phyloP scores from a whole-genome alignment of 2,888 invertebrate genomes.

The Iselma pallidipennis region DNA sequence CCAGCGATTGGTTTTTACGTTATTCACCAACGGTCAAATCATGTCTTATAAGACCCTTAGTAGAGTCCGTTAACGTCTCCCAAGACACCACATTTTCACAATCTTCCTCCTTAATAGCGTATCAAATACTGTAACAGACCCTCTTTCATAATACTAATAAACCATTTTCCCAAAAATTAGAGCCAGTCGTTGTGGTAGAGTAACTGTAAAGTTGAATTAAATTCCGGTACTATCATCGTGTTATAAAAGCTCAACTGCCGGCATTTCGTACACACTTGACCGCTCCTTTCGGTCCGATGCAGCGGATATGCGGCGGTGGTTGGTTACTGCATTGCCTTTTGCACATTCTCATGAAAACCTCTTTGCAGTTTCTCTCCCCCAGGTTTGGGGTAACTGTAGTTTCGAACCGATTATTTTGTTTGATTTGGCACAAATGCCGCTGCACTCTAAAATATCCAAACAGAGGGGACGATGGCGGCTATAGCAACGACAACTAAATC shows the following conservation, averaged over 20 bases:
- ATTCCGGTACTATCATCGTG: constrained; percentile 6
- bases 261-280: constrained; percentile 19
- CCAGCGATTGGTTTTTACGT: constrained; percentile 1
- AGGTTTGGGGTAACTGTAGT: constrained; percentile 15
- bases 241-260: not conserved
- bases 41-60: constrained; percentile 9
- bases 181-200: too few species aligned
- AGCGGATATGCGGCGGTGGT: constrained; percentile 5
- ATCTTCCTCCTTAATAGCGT: constrained; percentile 14
- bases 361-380: constrained; percentile 26
- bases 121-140: constrained; percentile 7
- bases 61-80: constrained; percentile 7
- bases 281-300: constrained; percentile 19
- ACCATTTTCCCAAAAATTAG: not conserved
- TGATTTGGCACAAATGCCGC: constrained; percentile 39
- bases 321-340: constrained; percentile 17
- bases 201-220: not conserved
- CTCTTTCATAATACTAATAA: constrained; percentile 11
- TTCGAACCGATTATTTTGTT: constrained; percentile 41
- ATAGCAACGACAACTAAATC: constrained; percentile 9
- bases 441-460: constrained; percentile 25
- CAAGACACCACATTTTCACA: constrained; percentile 5
- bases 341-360: constrained; percentile 28
- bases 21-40: not conserved
- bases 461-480: not conserved